Evolutionary conservation across 2,797 vertebrate species (phyloP).

Genomic region (Sternotherus odoratus): DNA sequence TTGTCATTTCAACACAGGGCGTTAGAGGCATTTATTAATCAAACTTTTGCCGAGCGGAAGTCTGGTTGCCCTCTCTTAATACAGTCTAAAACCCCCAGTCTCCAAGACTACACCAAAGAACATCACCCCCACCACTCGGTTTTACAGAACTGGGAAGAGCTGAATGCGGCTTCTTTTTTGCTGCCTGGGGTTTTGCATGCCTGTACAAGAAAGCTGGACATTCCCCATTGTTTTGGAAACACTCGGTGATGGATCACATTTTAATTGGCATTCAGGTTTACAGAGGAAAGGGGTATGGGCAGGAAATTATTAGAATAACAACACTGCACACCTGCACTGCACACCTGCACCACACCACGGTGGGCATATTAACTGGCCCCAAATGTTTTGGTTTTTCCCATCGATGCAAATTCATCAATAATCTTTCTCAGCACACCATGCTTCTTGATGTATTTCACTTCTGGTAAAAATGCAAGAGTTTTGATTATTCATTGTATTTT

Average conservation of each 20-base stretch:
- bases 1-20: slow-evolving; percentile 45
- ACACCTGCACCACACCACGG: slow-evolving; percentile 56
- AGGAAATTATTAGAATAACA: slow-evolving; percentile 78
- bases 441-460: neutral
- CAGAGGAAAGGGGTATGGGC: slow-evolving; percentile 63
- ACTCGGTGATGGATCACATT: slow-evolving; percentile 73
- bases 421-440: neutral
- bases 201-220: slow-evolving; percentile 56
- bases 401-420: neutral
- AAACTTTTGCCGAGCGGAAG: slow-evolving; percentile 28
- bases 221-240: slow-evolving; percentile 63
- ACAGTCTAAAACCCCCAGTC: neutral
- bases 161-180: slow-evolving; percentile 27
- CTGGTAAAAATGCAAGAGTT: neutral
- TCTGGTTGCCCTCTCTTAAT: slow-evolving; percentile 28
- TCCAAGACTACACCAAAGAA: slow-evolving; percentile 43
- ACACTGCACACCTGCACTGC: slow-evolving; percentile 68
- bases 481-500: slow-evolving; percentile 24
- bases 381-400: slow-evolving; percentile 56
- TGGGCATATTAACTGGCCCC: slow-evolving; percentile 63
- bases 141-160: slow-evolving; percentile 20
- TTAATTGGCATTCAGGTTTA: slow-evolving; percentile 76
- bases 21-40: slow-evolving; percentile 34
- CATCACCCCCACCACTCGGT: neutral
- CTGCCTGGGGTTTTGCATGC: slow-evolving; percentile 42